Conservation (phyloP, 2,113 vertebrate genomes). For the Gnathonemus echidnorhynchus region DNA sequence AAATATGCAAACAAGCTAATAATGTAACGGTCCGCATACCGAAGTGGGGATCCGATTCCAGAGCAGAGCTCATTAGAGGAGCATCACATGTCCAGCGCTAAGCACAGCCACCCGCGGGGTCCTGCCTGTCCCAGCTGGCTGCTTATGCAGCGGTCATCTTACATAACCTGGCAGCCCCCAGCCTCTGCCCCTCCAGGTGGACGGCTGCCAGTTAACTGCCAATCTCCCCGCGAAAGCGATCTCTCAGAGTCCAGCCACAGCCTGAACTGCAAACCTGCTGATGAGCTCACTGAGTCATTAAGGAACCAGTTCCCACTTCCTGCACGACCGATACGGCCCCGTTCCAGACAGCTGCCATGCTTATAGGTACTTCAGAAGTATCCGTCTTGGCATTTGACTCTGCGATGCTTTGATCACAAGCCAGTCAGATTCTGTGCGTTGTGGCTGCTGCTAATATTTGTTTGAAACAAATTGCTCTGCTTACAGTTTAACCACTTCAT, state of each 20-base stretch:
- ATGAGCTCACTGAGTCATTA: not conserved
- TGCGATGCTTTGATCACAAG: not conserved
- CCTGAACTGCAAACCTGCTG: not conserved
- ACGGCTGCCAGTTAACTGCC: not conserved
- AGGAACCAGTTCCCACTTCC: not conserved
- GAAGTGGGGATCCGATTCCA: not conserved
- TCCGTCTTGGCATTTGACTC: not conserved
- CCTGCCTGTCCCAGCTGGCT: not conserved
- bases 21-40: not conserved
- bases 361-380: not conserved
- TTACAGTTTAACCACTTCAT: not conserved
- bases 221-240: not conserved
- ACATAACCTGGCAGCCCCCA: slow-evolving; percentile 1
- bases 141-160: slow-evolving; percentile 5
- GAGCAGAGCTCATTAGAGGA: slow-evolving; percentile 5
- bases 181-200: not conserved
- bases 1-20: not conserved
- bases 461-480: not conserved
- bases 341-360: not conserved
- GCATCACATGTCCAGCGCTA: not conserved
- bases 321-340: not conserved
- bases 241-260: not conserved
- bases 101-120: not conserved
- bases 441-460: not conserved
- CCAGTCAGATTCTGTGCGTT: not conserved